phyloP scores from a whole-genome alignment of 2,113 vertebrate genomes.

The Calonectris borealis region DNA sequence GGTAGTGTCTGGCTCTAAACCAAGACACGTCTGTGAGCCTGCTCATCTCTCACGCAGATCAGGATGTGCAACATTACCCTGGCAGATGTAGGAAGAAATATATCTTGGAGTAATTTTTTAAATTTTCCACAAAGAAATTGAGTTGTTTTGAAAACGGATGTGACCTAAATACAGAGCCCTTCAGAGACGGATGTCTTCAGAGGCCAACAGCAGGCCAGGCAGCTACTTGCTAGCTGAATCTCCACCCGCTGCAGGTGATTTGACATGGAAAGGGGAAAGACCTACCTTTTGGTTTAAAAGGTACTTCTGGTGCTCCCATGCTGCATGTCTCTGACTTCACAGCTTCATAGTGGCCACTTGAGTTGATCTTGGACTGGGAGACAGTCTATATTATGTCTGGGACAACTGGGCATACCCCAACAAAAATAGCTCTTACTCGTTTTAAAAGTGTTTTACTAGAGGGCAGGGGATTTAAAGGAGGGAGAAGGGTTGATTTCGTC shows the following conservation, averaged over 20 bases:
- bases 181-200: neutral
- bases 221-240: neutral
- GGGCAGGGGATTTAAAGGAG: constrained; percentile 46
- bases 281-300: constrained; percentile 28
- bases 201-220: neutral
- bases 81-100: constrained; percentile 32
- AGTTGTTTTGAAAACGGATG: neutral
- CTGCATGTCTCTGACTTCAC: constrained; percentile 19
- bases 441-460: constrained; percentile 62
- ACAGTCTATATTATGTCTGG: constrained; percentile 69
- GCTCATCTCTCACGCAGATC: constrained; percentile 9
- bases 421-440: constrained; percentile 58
- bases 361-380: constrained; percentile 63
- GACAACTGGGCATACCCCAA: constrained; percentile 68
- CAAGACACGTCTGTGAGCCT: neutral
- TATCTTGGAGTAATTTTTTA: neutral
- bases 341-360: constrained; percentile 49
- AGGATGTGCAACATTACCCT: constrained; percentile 11
- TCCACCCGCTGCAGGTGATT: neutral
- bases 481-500: constrained; percentile 35
- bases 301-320: neutral
- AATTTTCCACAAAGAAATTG: constrained; percentile 2
- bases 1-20: neutral
- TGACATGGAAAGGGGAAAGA: neutral
- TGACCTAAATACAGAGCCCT: neutral